Conservation (phyloP, 2,797 vertebrate genomes). For the Protosalanx chinensis region DNA sequence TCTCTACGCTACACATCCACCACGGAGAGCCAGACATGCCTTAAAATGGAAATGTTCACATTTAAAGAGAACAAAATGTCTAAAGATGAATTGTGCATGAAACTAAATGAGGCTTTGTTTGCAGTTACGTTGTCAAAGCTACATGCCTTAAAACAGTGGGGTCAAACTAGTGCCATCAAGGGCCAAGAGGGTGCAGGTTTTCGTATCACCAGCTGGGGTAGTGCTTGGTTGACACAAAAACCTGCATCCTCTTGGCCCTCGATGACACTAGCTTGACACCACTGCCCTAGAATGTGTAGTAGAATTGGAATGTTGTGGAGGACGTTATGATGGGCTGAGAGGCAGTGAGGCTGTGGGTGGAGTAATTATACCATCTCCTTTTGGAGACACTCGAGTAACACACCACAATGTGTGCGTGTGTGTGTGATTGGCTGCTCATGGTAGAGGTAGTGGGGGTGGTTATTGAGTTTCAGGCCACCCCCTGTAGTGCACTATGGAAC, state of each 20-base stretch:
- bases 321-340: neutral
- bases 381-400: slow-evolving; percentile 33
- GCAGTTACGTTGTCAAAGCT: too few relatives aligned
- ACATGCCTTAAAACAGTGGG: too few relatives aligned
- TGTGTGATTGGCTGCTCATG: neutral
- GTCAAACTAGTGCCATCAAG: too few relatives aligned
- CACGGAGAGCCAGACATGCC: neutral
- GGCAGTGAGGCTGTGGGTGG: neutral
- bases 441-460: slow-evolving; percentile 17
- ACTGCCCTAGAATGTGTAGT: too few relatives aligned
- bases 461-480: slow-evolving; percentile 28
- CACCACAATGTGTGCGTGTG: neutral
- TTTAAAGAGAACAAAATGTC: neutral
- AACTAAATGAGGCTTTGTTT: neutral
- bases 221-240: too few relatives aligned
- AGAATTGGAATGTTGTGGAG: too few relatives aligned
- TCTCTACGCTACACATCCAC: neutral
- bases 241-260: too few relatives aligned
- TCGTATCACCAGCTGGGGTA: too few relatives aligned
- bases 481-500: slow-evolving; percentile 39
- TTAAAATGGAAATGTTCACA: neutral
- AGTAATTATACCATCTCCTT: slow-evolving; percentile 17
- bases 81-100: neutral
- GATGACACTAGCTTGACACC: too few relatives aligned
- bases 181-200: too few relatives aligned